A percentile compares a stretch with the other conserved stretches of the same genome.
phyloP scores from a whole-genome alignment of 2,113 vertebrate species.

The Hemiprocne comata region DNA sequence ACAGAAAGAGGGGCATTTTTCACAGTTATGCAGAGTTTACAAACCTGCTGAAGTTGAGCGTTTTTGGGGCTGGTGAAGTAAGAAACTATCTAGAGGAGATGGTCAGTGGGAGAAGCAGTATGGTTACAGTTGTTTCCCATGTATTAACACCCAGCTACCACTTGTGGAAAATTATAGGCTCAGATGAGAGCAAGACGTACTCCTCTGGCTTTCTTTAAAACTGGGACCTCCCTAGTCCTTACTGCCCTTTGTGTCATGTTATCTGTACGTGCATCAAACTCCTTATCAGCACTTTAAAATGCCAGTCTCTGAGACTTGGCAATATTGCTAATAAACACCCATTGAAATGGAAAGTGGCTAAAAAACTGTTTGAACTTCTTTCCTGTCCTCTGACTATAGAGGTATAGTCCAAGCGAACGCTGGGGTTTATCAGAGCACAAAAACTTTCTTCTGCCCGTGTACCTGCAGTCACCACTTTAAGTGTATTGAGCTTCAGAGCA shows the following conservation, averaged over 20 bases:
- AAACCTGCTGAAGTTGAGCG: constrained; percentile 7
- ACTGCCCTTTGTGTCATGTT: neutral
- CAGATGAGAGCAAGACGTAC: neutral
- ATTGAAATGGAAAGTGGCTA: constrained; percentile 72
- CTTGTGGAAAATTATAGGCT: constrained; percentile 9
- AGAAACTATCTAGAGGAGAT: neutral
- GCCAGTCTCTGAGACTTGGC: constrained; percentile 16
- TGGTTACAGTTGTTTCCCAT: neutral
- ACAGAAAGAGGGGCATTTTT: neutral
- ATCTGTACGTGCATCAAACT: neutral
- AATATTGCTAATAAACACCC: constrained; percentile 55
- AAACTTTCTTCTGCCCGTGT: constrained; percentile 66
- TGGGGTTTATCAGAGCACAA: constrained; percentile 72
- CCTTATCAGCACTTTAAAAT: constrained; percentile 43
- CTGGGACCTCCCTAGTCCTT: neutral
- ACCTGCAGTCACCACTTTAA: constrained; percentile 74
- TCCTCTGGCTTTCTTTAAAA: constrained; percentile 8
- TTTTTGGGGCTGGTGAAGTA: neutral
- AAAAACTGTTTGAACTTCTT: constrained; percentile 70
- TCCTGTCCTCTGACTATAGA: constrained; percentile 48
- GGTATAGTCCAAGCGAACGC: constrained; percentile 58
- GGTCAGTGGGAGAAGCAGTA: neutral
- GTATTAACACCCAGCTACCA: neutral
- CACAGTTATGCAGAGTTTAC: neutral
- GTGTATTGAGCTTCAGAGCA: constrained; percentile 74